phyloP scores from a whole-genome alignment of 92 coral and sea anemone genomes.

The Umimayanthus chanpuru region DNA sequence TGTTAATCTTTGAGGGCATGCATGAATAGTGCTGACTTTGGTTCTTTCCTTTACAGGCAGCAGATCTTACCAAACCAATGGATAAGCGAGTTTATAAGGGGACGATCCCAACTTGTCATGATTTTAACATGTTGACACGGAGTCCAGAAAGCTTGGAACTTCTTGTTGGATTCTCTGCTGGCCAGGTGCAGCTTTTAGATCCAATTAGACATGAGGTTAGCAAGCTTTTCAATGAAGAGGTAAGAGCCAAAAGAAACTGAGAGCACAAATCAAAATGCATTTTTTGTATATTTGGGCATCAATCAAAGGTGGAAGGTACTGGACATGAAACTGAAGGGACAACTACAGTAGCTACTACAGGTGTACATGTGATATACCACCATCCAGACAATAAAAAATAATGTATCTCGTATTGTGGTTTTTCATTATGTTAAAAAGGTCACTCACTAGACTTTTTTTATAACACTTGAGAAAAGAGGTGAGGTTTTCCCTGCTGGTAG shows the following conservation, averaged over 20 bases:
- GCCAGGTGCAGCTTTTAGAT: conserved; percentile 97
- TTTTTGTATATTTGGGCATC: neutral
- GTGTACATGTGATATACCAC: too few species aligned
- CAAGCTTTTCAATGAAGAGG: conserved; percentile 98
- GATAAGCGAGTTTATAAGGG: conserved; percentile 98
- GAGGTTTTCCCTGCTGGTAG: too few species aligned
- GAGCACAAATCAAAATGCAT: neutral
- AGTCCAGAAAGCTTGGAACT: conserved; percentile 90
- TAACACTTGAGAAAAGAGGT: too few species aligned
- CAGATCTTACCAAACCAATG: conserved; percentile 95
- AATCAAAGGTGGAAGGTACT: neutral
- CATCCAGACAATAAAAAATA: too few species aligned
- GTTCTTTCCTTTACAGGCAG: conserved; percentile 67
- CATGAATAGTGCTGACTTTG: neutral
- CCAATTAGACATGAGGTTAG: conserved; percentile 95
- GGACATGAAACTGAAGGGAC: too few species aligned
- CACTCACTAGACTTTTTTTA: too few species aligned
- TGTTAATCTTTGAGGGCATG: too few species aligned
- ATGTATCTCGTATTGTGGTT: too few species aligned
- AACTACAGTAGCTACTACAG: too few species aligned
- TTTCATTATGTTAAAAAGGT: too few species aligned
- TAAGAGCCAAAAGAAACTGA: conserved; percentile 29
- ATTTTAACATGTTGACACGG: conserved; percentile 93
- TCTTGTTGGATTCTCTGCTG: conserved; percentile 96
- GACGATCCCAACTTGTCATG: conserved; percentile 98